phyloP scores from a whole-genome alignment of 2,888 invertebrate species.

The Drosophila robusta region DNA sequence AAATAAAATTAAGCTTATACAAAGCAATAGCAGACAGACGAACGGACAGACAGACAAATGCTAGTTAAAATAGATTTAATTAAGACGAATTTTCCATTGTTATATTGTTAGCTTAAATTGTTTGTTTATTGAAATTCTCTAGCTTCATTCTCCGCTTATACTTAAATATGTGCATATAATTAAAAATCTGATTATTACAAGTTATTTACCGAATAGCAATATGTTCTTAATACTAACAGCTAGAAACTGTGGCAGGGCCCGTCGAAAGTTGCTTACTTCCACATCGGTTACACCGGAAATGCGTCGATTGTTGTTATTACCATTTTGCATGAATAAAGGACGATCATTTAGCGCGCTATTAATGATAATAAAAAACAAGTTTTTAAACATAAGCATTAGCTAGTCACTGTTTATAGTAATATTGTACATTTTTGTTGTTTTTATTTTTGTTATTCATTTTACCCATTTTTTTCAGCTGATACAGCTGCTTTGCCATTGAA shows the following conservation, averaged over 20 bases:
- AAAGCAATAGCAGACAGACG: too few species aligned
- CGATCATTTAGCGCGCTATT: slow-evolving; percentile 80
- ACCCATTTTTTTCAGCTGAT: slow-evolving; percentile 69
- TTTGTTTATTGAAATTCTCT: neutral
- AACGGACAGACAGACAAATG: too few species aligned
- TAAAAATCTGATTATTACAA: slow-evolving; percentile 25
- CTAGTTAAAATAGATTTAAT: neutral
- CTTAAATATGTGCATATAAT: slow-evolving; percentile 1
- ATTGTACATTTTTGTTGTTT: neutral
- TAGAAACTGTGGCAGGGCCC: slow-evolving; percentile 90
- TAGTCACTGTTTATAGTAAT: neutral
- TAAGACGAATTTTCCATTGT: slow-evolving; percentile 1
- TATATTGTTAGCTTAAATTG: neutral
- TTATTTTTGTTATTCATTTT: slow-evolving; percentile 36
- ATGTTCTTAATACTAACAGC: slow-evolving; percentile 94
- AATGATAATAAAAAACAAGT: slow-evolving; percentile 19
- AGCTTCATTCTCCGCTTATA: slow-evolving; percentile 38
- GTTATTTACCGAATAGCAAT: slow-evolving; percentile 88
- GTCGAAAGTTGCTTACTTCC: slow-evolving; percentile 85
- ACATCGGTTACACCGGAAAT: slow-evolving; percentile 60
- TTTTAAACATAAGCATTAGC: neutral
- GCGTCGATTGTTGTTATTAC: slow-evolving; percentile 58
- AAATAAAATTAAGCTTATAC: neutral
- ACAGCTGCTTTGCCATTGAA: slow-evolving; percentile 60
- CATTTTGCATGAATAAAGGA: slow-evolving; percentile 83